Evolutionary conservation across 2,113 vertebrate species (phyloP).

Genomic region (Scomber scombrus): DNA sequence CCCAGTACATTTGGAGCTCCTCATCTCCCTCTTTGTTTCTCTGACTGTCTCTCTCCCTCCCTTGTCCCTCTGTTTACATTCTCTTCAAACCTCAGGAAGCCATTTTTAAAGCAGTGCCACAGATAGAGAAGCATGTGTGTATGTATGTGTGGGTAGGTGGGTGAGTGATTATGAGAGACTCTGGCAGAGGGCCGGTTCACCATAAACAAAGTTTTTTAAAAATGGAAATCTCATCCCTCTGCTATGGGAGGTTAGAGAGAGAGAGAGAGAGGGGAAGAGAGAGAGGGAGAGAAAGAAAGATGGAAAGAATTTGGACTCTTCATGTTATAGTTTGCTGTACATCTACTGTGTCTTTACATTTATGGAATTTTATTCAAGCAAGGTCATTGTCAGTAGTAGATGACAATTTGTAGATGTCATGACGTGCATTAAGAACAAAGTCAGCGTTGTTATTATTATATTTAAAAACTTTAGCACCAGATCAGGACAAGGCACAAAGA

Average conservation of each 20-base stretch:
- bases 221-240: conserved; percentile 44
- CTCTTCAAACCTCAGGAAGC: conserved; percentile 76
- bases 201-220: conserved; percentile 59
- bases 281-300: background rate
- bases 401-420: too few relatives aligned
- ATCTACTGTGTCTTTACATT: background rate
- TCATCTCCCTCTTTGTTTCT: background rate
- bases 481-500: too few relatives aligned
- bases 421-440: too few relatives aligned
- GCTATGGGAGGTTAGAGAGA: background rate
- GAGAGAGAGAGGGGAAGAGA: background rate
- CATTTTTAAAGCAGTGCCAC: conserved; percentile 77
- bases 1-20: conserved; percentile 1
- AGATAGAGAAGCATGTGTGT: conserved; percentile 58
- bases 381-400: too few relatives aligned
- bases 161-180: conserved; percentile 66
- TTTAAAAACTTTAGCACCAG: too few relatives aligned
- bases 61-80: conserved; percentile 78
- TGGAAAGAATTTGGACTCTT: background rate
- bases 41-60: conserved; percentile 4
- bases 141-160: conserved; percentile 51
- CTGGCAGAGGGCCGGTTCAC: conserved; percentile 45
- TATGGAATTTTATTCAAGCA: too few relatives aligned
- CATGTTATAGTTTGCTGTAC: too few relatives aligned
- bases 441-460: too few relatives aligned